Evolutionary conservation across 2,797 vertebrate genomes (phyloP).

Genomic region (Pristis pectinata): DNA sequence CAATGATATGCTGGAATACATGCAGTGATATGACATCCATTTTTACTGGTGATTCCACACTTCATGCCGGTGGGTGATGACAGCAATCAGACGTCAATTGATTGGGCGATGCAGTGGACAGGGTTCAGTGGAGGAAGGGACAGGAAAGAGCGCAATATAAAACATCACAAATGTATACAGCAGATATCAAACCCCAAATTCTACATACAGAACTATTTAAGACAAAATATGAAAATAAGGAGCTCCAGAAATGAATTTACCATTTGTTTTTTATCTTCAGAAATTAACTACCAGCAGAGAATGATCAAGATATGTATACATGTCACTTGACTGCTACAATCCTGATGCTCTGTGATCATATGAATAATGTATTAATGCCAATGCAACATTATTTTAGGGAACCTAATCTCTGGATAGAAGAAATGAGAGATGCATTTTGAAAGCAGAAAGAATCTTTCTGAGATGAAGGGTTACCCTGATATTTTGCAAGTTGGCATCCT

Average conservation of each 20-base stretch:
- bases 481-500: neutral
- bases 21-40: neutral
- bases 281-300: neutral
- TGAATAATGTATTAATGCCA: neutral
- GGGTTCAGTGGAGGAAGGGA: neutral
- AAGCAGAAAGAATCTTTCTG: neutral
- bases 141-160: neutral
- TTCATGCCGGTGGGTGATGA: neutral
- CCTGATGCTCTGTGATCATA: neutral
- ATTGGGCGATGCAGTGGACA: too few relatives aligned
- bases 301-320: neutral
- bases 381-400: neutral
- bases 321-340: neutral
- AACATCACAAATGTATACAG: neutral
- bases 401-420: neutral
- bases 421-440: neutral
- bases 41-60: neutral
- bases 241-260: neutral
- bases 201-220: neutral
- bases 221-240: neutral
- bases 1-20: neutral
- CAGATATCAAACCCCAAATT: neutral
- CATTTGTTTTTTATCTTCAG: neutral
- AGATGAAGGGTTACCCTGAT: neutral
- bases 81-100: neutral